These are phyloP conservation scores for Drosophila peninsularis DNA, from an alignment of 2,888 invertebrate genomes.

Conservation along the genomic window DNA sequence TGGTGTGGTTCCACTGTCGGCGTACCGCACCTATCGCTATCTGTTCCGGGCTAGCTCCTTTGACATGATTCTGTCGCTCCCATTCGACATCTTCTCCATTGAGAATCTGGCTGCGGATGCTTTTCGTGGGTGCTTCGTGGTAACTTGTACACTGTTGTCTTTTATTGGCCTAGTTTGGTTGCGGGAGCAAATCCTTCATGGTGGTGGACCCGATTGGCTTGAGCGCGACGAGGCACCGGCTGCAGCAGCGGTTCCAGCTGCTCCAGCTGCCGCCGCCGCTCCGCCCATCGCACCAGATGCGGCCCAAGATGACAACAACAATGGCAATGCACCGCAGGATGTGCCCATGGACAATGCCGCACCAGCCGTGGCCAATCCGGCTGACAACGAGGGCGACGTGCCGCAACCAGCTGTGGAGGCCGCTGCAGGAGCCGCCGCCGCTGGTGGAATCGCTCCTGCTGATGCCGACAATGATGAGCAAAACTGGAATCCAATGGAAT, in stretches of 20 bases:
- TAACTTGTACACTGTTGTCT: slow-evolving; percentile 96
- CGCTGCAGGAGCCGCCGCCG: slow-evolving; percentile 84
- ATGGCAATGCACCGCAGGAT: slow-evolving; percentile 77
- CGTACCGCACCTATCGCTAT: slow-evolving; percentile 97
- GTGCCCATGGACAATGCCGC: slow-evolving; percentile 84
- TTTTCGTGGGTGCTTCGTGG: slow-evolving; percentile 98
- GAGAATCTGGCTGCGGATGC: slow-evolving; percentile 97
- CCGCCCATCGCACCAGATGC: slow-evolving; percentile 65
- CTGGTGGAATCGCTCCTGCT: slow-evolving; percentile 86
- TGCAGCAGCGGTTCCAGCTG: slow-evolving; percentile 62
- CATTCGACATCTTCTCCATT: slow-evolving; percentile 95
- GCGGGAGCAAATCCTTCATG: slow-evolving; percentile 98
- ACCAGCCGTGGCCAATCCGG: slow-evolving; percentile 86
- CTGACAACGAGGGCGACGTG: slow-evolving; percentile 85
- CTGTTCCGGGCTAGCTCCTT: slow-evolving; percentile 94
- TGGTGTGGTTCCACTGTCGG: slow-evolving; percentile 97
- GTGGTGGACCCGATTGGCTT: slow-evolving; percentile 99
- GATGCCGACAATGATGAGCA: slow-evolving; percentile 85
- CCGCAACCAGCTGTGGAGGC: slow-evolving; percentile 85
- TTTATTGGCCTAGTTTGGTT: slow-evolving; percentile 99
- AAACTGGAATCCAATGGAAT: slow-evolving; percentile 99
- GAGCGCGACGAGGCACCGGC: slow-evolving; percentile 86
- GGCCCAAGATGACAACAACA: slow-evolving; percentile 84
- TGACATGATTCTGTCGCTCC: slow-evolving; percentile 93
- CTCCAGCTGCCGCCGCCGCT: slow-evolving; percentile 34